Percentiles rank a stretch among this genome's conserved stretches.
Evolutionary conservation across 2,797 vertebrate species (phyloP).

Genomic region (Hirundo rustica): DNA sequence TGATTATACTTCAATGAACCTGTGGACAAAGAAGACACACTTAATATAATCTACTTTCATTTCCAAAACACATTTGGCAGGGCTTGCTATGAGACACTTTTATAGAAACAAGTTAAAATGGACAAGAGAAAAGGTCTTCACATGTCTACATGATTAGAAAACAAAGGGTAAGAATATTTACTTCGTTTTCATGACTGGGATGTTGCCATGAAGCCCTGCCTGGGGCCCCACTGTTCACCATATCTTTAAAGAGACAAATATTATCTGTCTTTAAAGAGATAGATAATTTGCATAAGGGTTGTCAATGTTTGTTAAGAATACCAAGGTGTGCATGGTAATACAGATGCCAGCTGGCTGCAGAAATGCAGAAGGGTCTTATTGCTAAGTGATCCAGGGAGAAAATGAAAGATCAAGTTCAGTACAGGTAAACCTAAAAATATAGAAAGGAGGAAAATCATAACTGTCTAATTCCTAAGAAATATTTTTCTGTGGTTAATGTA

Average conservation of each 20-base stretch:
- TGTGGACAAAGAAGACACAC: neutral
- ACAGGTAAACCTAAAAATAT: neutral
- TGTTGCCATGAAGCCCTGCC: neutral
- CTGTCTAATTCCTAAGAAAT: neutral
- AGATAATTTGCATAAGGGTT: neutral
- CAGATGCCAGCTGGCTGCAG: neutral
- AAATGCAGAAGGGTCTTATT: neutral
- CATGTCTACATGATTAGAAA: neutral
- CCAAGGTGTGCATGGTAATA: neutral
- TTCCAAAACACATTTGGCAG: neutral
- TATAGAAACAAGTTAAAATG: neutral
- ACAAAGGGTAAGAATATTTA: neutral
- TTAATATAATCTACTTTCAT: neutral
- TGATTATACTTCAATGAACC: neutral
- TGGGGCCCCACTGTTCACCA: neutral
- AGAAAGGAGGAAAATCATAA: neutral
- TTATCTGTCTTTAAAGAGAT: neutral
- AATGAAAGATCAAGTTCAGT: neutral
- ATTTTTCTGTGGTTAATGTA: neutral
- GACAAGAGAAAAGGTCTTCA: neutral
- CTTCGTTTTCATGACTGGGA: neutral
- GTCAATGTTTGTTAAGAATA: neutral
- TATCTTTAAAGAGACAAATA: neutral
- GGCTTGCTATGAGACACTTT: neutral
- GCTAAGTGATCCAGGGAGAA: neutral